Base-by-base conservation (phyloP, 1,140 invertebrate species). In the Steinernema feltiae region DNA sequence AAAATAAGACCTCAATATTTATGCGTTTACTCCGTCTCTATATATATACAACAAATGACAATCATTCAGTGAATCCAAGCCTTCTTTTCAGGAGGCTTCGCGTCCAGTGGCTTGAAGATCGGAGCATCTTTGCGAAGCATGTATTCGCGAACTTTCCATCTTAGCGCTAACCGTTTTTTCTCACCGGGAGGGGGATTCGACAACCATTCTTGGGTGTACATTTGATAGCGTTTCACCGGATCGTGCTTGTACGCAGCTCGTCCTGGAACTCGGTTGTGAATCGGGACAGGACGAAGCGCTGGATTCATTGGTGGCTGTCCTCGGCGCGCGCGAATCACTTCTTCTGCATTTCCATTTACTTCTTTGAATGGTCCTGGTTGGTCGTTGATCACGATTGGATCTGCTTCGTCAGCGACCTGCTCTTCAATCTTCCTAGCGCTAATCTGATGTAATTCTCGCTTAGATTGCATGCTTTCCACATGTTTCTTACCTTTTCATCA, bases 201-300 rank as follows among this genome's bases (percentile, higher is more conserved):
- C 18, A 29, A 48, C 81, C 81, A 82, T 70, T 78, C 77, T 32
- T 79, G 27, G 1, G 48, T 32, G 53, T 82, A 82, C 21, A 70
- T 41, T 32, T 83, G 71, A 18, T 81, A 71, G 15, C 70, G 74
- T 7, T 53, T 63, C 18, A 79, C 72, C 7, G 75, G 73, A 48
- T 84, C 82, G 53, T 84, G 78, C 63, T 73, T 72, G 63, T 76
- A 82, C 0, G 82, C 83, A 21, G 82, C 32, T 18, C 75, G 72
- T 17, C 82, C 82, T 15, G 82, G 82, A 17, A 21, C 53, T 3
- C 53, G 53, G 7, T n/a, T 63, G 24, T 15, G 12, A 7, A 27
- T 27, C 12, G 53, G 53, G 3, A 63, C 53, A 27, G 53, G 53
- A n/a, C 53, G 53, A 63, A 63, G 53, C 15, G 53, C 53, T 27